Evolutionary conservation across 2,888 invertebrate species (phyloP).

Genomic region (Machimus atricapillus): DNA sequence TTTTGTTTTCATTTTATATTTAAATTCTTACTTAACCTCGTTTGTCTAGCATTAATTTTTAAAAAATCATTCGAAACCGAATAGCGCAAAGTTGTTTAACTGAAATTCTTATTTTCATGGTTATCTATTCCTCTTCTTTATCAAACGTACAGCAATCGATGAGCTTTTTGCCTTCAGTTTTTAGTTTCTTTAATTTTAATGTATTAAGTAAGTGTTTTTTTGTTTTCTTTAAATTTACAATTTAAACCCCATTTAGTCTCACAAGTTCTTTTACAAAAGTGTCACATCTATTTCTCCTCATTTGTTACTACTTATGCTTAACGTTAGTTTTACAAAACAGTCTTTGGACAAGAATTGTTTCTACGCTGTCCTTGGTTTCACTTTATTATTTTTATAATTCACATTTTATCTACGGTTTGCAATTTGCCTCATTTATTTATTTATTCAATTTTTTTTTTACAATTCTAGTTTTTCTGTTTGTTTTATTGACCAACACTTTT

Average conservation of each 20-base stretch:
- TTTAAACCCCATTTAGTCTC: neutral
- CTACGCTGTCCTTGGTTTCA: neutral
- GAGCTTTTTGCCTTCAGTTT: conserved; percentile 8
- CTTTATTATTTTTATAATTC: neutral
- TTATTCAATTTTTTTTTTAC: neutral
- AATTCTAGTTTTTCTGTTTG: neutral
- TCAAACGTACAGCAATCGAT: conserved; percentile 16
- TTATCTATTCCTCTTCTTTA: conserved; percentile 12
- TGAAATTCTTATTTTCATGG: neutral
- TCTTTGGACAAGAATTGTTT: conserved; percentile 25
- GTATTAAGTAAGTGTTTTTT: neutral
- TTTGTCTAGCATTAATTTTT: neutral
- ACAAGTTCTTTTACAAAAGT: conserved; percentile 35
- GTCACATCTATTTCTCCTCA: neutral
- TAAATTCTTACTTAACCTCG: neutral
- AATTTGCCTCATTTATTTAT: neutral
- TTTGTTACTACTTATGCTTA: conserved; percentile 26
- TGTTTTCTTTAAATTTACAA: neutral
- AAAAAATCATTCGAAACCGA: neutral
- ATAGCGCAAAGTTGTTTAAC: neutral
- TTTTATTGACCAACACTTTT: neutral
- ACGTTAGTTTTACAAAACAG: conserved; percentile 20
- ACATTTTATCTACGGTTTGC: neutral
- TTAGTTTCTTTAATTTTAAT: conserved; percentile 8
- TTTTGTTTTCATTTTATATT: neutral